Percentiles rank a stretch among this genome's conserved stretches.
phyloP scores from a whole-genome alignment of 2,113 vertebrate species.

The Otis tarda region DNA sequence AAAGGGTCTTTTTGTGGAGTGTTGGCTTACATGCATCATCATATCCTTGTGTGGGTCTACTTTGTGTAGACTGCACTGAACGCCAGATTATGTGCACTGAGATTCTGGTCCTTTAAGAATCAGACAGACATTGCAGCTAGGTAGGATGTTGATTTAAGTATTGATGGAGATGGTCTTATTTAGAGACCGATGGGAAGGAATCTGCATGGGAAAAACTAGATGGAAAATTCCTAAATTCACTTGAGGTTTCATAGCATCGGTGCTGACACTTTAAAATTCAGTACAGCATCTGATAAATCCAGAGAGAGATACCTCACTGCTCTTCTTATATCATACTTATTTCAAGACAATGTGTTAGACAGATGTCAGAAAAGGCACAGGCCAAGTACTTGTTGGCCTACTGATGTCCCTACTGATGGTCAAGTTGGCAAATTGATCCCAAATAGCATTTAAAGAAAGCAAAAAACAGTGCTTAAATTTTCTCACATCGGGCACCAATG shows the following conservation, averaged over 20 bases:
- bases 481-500: not conserved
- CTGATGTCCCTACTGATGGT: not conserved
- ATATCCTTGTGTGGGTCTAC: not conserved
- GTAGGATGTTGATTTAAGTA: constrained; percentile 16
- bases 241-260: constrained; percentile 27
- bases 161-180: not conserved
- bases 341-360: constrained; percentile 8
- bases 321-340: not conserved
- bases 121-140: not conserved
- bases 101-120: not conserved
- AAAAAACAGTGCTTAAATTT: not conserved
- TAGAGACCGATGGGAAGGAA: not conserved
- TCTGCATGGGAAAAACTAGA: not conserved
- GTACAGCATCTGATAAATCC: constrained; percentile 3
- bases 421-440: not conserved
- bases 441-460: not conserved
- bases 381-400: not conserved
- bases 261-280: constrained; percentile 31
- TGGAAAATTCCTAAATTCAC: constrained; percentile 21
- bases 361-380: not conserved
- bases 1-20: not conserved
- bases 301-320: not conserved
- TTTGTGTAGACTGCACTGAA: not conserved
- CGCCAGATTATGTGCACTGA: not conserved
- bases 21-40: not conserved